Base-by-base conservation (phyloP, 1,140 invertebrate species). In the Panagrolaimus sp. region DNA sequence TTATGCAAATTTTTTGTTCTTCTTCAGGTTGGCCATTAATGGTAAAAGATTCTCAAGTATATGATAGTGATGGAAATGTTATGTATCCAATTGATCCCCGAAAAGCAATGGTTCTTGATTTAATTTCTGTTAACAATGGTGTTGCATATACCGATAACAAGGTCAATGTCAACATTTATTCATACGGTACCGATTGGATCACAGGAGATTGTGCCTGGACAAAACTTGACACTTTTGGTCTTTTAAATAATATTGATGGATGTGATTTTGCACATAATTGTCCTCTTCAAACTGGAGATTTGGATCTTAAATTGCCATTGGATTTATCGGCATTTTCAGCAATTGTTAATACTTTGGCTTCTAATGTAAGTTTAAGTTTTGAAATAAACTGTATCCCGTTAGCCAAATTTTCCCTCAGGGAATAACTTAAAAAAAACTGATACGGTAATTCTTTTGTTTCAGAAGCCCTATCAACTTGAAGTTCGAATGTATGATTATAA, bases 201-300 rank as follows among this genome's bases (percentile, higher is more conserved):
- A 24, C 14, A 38, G 21, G 26, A 3, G n/a, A 64, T 2, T 64
- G 63, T 43, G 26, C 1, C 12, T 64, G 63, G 63, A 15, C 14
- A 7, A 28, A 64, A 64, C 10, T 64, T 15, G 17, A 17, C 0
- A 64, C 63, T 7, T 64, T 64, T 32, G 63, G 63, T 14, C 28
- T 64, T 38, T 10, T 64, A 9, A 28, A 64, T 32, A 38, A 38
- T 28, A n/a, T 64, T 26, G 63, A 64, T 64, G 63, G 63, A 12
- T 64, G 63, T 64, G 63, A 32, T 64, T 64, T 24, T 38, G 63
- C 63, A n/a, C 63, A 64, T 17, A 64, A 64, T 17, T 64, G 63
- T 38, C 63, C 63, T 3, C 63, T 64, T 10, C 8, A 64, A 38
- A 64, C 63, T 14, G 63, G 63, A 15, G 28, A 32, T 24, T 24